These are phyloP conservation scores for Cataglyphis hispanica DNA, from an alignment of 1,140 invertebrate species.

Conservation along the genomic window DNA sequence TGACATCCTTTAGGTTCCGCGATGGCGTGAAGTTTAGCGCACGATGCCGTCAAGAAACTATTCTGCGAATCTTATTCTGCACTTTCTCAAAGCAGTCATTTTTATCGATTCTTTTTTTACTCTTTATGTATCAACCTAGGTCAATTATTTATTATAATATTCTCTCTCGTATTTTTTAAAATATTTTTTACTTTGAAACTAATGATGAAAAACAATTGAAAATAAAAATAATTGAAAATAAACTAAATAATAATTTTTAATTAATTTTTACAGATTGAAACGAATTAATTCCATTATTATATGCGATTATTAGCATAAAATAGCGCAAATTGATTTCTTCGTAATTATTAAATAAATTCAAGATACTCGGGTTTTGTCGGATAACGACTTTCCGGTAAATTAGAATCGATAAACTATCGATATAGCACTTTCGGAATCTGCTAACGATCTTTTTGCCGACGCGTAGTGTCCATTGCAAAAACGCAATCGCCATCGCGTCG, in stretches of 20 bases:
- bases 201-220: too few species aligned
- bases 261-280: neutral
- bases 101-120: neutral
- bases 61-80: slow-evolving; percentile 51
- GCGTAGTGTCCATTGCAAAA: slow-evolving; percentile 49
- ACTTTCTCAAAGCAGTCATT: slow-evolving; percentile 52
- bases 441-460: slow-evolving; percentile 62
- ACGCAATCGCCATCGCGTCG: slow-evolving; percentile 49
- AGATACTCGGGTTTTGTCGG: slow-evolving; percentile 49
- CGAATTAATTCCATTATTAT: neutral
- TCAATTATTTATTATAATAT: neutral
- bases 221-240: too few species aligned
- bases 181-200: neutral
- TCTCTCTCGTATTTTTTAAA: neutral
- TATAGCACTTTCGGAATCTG: slow-evolving; percentile 57
- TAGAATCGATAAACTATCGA: slow-evolving; percentile 67
- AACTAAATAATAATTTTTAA: too few species aligned
- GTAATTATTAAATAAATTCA: slow-evolving; percentile 24
- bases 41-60: slow-evolving; percentile 31
- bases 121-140: neutral
- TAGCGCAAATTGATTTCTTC: slow-evolving; percentile 17
- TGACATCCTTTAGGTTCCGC: slow-evolving; percentile 51
- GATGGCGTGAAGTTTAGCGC: slow-evolving; percentile 47
- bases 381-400: slow-evolving; percentile 67
- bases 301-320: slow-evolving; percentile 18